These are phyloP conservation scores for Chromobotia macracanthus DNA, from an alignment of 2,797 vertebrate species.

Conservation along the genomic window DNA sequence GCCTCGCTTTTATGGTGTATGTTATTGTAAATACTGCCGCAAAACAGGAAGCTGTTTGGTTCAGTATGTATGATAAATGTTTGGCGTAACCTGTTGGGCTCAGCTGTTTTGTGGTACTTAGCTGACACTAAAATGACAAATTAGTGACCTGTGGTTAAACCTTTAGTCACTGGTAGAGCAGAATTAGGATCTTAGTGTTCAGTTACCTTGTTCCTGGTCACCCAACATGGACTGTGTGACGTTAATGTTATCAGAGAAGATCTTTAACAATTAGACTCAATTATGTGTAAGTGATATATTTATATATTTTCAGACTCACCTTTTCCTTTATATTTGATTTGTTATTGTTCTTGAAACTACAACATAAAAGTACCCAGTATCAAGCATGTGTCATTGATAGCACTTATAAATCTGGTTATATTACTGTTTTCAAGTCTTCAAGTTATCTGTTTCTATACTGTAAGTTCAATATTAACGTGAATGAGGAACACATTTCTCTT, in stretches of 20 bases:
- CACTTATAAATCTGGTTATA: neutral
- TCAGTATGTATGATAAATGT: neutral
- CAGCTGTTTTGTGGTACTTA: too few relatives aligned
- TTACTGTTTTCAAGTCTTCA: neutral
- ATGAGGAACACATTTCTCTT: neutral
- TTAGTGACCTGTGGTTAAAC: too few relatives aligned
- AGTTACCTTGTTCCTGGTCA: too few relatives aligned
- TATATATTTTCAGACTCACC: neutral
- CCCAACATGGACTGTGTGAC: neutral
- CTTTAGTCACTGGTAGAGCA: too few relatives aligned
- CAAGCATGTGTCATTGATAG: neutral
- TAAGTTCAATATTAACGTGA: neutral
- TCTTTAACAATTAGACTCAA: too few relatives aligned
- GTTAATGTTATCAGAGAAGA: too few relatives aligned
- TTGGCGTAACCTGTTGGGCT: too few relatives aligned
- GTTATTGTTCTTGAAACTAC: neutral
- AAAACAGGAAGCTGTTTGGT: neutral
- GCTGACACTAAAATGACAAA: too few relatives aligned
- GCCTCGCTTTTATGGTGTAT: neutral
- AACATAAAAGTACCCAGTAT: neutral
- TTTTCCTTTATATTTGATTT: neutral
- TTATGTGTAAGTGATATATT: too few relatives aligned
- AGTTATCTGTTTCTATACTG: neutral
- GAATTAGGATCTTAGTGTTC: too few relatives aligned
- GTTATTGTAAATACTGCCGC: neutral